phyloP scores from a whole-genome alignment of 2,797 vertebrate species.

The Borostomias antarcticus region DNA sequence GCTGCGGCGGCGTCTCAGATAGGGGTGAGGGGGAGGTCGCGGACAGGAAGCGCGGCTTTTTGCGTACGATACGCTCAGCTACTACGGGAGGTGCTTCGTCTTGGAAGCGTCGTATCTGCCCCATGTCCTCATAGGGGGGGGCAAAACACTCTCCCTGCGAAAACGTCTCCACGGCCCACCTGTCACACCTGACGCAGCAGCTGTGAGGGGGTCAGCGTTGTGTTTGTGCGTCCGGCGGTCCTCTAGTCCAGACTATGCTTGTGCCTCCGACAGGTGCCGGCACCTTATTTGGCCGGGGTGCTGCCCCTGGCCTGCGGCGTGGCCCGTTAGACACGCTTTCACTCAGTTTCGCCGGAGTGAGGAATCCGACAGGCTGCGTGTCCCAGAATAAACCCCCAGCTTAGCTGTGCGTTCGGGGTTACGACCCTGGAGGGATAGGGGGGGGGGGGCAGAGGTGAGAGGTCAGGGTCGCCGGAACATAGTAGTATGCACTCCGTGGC shows the following conservation, averaged over 20 bases:
- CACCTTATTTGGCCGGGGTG: conserved; percentile 41
- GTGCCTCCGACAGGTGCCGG: conserved; percentile 62
- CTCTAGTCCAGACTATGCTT: conserved; percentile 42
- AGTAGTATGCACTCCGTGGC: conserved; percentile 37
- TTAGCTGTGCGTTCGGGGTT: conserved; percentile 23
- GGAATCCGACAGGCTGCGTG: conserved; percentile 38
- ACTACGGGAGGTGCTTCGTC: no score
- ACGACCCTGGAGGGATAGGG: not conserved
- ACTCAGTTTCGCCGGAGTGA: conserved; percentile 24
- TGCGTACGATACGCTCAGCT: no score
- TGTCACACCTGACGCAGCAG: conserved; percentile 47
- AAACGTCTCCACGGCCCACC: conserved; percentile 38
- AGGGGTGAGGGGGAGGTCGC: no score
- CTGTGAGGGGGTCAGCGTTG: conserved; percentile 16
- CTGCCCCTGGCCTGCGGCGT: conserved; percentile 35
- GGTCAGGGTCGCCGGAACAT: conserved; percentile 35
- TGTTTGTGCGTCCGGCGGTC: conserved; percentile 45
- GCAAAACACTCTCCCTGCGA: conserved; percentile 34
- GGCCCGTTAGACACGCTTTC: conserved; percentile 47
- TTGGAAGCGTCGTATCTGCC: no score
- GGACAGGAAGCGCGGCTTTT: no score
- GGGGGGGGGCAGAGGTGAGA: conserved; percentile 38
- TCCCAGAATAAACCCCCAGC: conserved; percentile 24
- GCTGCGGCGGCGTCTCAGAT: no score
- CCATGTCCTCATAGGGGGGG: not conserved